phyloP scores from a whole-genome alignment of 2,888 invertebrate species.

The Xylophagus ater region DNA sequence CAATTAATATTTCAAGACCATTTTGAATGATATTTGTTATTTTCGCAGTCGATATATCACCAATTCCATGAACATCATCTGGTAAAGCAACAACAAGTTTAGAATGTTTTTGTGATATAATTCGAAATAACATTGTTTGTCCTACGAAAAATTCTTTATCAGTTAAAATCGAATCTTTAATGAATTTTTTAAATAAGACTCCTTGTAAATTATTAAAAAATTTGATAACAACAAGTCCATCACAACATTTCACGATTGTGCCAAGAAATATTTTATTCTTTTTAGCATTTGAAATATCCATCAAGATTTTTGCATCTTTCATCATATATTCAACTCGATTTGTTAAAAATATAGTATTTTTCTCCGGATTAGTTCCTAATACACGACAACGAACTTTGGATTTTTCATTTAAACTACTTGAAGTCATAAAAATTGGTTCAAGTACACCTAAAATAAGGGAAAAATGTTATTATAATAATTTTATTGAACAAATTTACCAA shows the following conservation, averaged over 20 bases:
- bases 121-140: slow-evolving; percentile 32
- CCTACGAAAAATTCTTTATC: slow-evolving; percentile 27
- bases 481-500: slow-evolving; percentile 2
- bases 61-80: slow-evolving; percentile 29
- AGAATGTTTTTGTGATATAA: slow-evolving; percentile 23
- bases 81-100: slow-evolving; percentile 28
- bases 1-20: slow-evolving; percentile 35
- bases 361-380: slow-evolving; percentile 40
- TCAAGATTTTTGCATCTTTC: slow-evolving; percentile 43
- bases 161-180: slow-evolving; percentile 18
- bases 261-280: slow-evolving; percentile 38
- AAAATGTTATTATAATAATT: neutral
- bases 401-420: slow-evolving; percentile 43
- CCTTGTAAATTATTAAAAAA: slow-evolving; percentile 39
- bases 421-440: slow-evolving; percentile 44
- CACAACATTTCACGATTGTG: slow-evolving; percentile 30
- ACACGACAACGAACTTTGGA: slow-evolving; percentile 50
- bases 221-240: slow-evolving; percentile 28
- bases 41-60: slow-evolving; percentile 30
- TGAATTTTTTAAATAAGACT: slow-evolving; percentile 28
- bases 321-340: slow-evolving; percentile 53
- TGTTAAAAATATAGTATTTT: slow-evolving; percentile 47
- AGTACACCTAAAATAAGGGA: slow-evolving; percentile 41
- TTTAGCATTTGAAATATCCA: slow-evolving; percentile 41
- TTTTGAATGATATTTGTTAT: slow-evolving; percentile 28